A percentile compares a stretch with the other conserved stretches of the same genome.
Conservation (phyloP, 2,797 vertebrate genomes). For the Glossophaga mutica region DNA sequence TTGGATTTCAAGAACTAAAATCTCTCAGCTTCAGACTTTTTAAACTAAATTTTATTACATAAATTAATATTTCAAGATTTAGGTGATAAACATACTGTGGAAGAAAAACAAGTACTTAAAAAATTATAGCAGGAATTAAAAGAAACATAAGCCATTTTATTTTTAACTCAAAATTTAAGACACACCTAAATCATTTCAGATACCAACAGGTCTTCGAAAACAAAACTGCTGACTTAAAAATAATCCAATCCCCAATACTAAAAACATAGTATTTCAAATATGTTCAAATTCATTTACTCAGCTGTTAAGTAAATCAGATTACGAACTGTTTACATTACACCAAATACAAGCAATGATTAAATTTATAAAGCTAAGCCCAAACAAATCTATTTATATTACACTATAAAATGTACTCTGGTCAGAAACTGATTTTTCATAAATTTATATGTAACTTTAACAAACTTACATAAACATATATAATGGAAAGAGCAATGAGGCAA, state of each 20-base stretch:
- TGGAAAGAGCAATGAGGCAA: neutral
- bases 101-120: constrained; percentile 29
- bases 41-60: constrained; percentile 21
- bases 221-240: constrained; percentile 25
- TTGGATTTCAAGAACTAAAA: constrained; percentile 20
- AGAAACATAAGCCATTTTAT: neutral
- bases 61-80: constrained; percentile 21
- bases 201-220: neutral
- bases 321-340: neutral
- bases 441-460: constrained; percentile 18
- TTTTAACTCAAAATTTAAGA: constrained; percentile 44
- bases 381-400: constrained; percentile 27
- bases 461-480: neutral
- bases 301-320: constrained; percentile 25
- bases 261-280: constrained; percentile 22
- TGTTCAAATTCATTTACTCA: neutral
- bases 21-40: neutral
- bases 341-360: constrained; percentile 36
- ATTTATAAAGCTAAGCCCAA: constrained; percentile 22
- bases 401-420: constrained; percentile 41
- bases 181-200: neutral
- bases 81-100: neutral
- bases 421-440: constrained; percentile 35
- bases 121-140: constrained; percentile 33
- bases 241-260: neutral